phyloP scores from a whole-genome alignment of 2,888 invertebrate genomes.

The Augiades crinisus region DNA sequence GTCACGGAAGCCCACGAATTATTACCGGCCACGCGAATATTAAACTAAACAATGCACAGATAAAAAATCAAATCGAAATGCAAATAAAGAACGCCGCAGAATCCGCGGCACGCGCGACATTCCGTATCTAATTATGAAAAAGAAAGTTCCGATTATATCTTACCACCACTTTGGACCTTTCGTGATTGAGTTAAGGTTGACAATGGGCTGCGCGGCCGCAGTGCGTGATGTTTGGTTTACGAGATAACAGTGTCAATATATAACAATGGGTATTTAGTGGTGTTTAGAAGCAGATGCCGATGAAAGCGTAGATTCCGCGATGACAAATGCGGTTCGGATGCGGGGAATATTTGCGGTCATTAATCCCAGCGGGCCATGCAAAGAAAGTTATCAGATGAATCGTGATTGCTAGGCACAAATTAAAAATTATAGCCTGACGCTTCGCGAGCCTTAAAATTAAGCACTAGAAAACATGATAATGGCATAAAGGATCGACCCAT shows the following conservation, averaged over 20 bases:
- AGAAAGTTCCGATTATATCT: conserved; percentile 35
- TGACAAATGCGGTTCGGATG: conserved; percentile 10
- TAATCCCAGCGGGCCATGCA: background rate
- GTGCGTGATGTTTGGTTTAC: conserved; percentile 23
- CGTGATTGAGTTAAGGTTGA: conserved; percentile 20
- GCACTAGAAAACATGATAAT: too few relatives aligned
- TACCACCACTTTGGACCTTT: conserved; percentile 21
- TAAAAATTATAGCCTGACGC: too few relatives aligned
- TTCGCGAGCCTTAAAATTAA: too few relatives aligned
- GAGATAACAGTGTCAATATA: conserved; percentile 36
- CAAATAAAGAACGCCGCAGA: conserved; percentile 30
- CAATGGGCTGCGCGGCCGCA: background rate
- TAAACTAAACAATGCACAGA: conserved; percentile 29
- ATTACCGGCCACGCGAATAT: conserved; percentile 1
- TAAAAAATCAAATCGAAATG: conserved; percentile 23
- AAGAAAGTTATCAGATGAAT: background rate
- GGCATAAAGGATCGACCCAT: too few relatives aligned
- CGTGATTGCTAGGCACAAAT: too few relatives aligned
- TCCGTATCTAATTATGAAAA: conserved; percentile 45
- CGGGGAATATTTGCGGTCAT: background rate
- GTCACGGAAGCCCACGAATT: conserved; percentile 13
- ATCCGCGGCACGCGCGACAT: conserved; percentile 39
- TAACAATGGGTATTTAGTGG: conserved; percentile 39
- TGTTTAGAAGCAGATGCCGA: conserved; percentile 20
- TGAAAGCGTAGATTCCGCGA: conserved; percentile 20